These are phyloP conservation scores for Alexandromys fortis DNA, from an alignment of 2,113 vertebrate genomes.

Conservation along the genomic window DNA sequence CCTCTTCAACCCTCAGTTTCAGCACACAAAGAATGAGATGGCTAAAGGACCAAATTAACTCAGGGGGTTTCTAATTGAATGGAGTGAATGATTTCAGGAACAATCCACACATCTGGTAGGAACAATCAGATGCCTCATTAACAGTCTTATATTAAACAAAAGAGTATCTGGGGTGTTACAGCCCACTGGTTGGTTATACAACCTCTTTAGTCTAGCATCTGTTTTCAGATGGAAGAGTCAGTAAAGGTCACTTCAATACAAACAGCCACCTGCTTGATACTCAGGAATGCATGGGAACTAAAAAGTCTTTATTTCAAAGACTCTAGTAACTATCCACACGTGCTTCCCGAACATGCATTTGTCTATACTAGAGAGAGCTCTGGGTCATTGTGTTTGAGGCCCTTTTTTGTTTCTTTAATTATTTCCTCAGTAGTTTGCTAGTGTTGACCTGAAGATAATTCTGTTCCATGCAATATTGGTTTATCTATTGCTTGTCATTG, in stretches of 20 bases:
- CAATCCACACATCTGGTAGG: slow-evolving; percentile 61
- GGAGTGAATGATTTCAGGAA: slow-evolving; percentile 69
- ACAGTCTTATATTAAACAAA: slow-evolving; percentile 62
- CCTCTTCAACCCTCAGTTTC: slow-evolving; percentile 27
- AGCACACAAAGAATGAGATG: slow-evolving; percentile 53
- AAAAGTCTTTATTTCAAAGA: slow-evolving; percentile 26
- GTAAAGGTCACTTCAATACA: slow-evolving; percentile 51
- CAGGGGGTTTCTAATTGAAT: slow-evolving; percentile 58
- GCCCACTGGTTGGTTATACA: slow-evolving; percentile 57
- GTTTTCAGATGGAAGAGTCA: slow-evolving; percentile 43
- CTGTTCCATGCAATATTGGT: not conserved
- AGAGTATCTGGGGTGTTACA: slow-evolving; percentile 36
- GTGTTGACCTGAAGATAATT: not conserved
- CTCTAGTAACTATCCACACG: not conserved
- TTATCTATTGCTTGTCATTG: not conserved
- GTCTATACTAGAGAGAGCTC: not conserved
- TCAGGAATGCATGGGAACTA: slow-evolving; percentile 41
- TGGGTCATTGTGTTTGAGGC: not conserved
- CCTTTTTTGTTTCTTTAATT: slow-evolving; percentile 9
- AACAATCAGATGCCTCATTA: slow-evolving; percentile 56
- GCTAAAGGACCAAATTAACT: slow-evolving; percentile 56
- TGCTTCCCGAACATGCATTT: not conserved
- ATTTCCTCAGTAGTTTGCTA: not conserved
- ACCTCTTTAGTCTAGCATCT: slow-evolving; percentile 41
- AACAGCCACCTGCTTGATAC: slow-evolving; percentile 48